Conservation (phyloP, 30 jellyfish, hydroid and myxozoan genomes). For the Pelagia noctiluca region DNA sequence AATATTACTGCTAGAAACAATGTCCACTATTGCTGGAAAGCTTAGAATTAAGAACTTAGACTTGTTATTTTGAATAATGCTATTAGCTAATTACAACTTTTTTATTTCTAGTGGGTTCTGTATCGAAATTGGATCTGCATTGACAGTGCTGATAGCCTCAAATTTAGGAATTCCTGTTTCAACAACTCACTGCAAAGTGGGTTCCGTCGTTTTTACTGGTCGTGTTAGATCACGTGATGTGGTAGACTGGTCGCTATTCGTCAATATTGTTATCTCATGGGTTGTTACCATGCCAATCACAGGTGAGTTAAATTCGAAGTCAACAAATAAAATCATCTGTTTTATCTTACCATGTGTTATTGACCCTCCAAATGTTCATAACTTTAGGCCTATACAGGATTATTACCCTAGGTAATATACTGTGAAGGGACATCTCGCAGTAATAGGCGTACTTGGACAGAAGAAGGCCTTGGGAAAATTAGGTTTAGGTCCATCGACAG, state of each 20-base stretch:
- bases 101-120: constrained; percentile 83
- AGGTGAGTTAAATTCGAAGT: constrained; percentile 75
- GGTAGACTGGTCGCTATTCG: constrained; percentile 92
- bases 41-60: no score
- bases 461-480: no score
- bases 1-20: no score
- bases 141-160: constrained; percentile 93
- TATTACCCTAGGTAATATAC: no score
- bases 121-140: constrained; percentile 94
- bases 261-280: constrained; percentile 91
- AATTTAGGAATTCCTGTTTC: constrained; percentile 93
- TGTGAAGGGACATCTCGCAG: no score
- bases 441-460: no score
- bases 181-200: constrained; percentile 98
- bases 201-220: constrained; percentile 94
- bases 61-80: neutral
- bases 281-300: constrained; percentile 97
- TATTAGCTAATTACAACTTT: neutral
- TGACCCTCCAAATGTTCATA: no score
- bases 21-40: no score
- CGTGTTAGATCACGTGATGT: constrained; percentile 90
- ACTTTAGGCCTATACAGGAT: no score
- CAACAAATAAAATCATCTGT: no score
- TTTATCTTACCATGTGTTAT: no score
- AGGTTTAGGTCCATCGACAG: no score